Percentiles rank a stretch among this genome's conserved stretches.
Evolutionary conservation across 2,888 invertebrate genomes (phyloP).

Genomic region (Didymodactylos carnosus): DNA sequence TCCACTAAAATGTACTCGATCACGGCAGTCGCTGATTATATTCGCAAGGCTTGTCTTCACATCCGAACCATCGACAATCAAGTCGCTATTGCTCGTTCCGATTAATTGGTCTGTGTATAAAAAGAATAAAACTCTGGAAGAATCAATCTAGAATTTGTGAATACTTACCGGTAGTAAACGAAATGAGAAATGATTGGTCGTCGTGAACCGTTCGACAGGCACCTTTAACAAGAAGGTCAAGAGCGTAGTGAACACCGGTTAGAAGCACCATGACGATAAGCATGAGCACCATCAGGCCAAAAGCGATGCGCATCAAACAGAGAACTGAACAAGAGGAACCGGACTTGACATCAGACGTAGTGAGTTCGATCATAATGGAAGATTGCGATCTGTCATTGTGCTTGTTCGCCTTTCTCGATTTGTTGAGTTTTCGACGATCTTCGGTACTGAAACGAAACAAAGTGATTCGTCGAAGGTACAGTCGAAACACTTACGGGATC

Average conservation of each 20-base stretch:
- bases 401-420: too few species aligned
- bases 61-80: not conserved
- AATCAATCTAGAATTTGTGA: not conserved
- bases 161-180: not conserved
- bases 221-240: not conserved
- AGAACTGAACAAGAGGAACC: not conserved
- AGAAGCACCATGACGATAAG: not conserved
- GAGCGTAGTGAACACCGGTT: not conserved
- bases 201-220: not conserved
- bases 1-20: not conserved
- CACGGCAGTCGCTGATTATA: not conserved
- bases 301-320: not conserved
- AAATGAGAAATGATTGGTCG: not conserved
- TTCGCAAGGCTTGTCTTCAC: not conserved
- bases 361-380: too few species aligned
- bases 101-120: not conserved
- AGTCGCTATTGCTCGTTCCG: not conserved
- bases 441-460: too few species aligned
- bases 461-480: too few species aligned
- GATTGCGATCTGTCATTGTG: too few species aligned
- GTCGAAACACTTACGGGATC: not conserved
- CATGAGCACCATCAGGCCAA: not conserved
- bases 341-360: too few species aligned
- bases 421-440: too few species aligned
- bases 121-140: not conserved